Conservation (phyloP, 2,888 invertebrate species). For the Drepanosiphum platanoidis region DNA sequence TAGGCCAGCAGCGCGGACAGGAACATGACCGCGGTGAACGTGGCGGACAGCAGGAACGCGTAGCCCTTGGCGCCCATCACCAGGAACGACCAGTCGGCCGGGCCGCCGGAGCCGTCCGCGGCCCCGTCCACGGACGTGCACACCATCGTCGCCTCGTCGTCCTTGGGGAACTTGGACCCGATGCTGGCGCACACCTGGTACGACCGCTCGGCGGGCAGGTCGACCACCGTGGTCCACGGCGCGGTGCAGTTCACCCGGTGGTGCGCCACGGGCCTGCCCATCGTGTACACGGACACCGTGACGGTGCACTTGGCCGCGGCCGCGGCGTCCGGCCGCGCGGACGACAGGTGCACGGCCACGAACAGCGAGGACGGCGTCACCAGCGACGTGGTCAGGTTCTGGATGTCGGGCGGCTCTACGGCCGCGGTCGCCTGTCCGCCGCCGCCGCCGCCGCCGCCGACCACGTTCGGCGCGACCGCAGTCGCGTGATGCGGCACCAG, state of each 20-base stretch:
- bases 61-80: slow-evolving; percentile 36
- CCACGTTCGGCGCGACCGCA: slow-evolving; percentile 67
- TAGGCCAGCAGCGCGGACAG: slow-evolving; percentile 70
- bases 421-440: neutral
- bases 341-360: slow-evolving; percentile 70
- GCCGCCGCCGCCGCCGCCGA: slow-evolving; percentile 64
- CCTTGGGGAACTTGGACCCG: slow-evolving; percentile 52
- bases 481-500: slow-evolving; percentile 66
- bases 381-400: slow-evolving; percentile 39
- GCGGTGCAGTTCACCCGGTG: slow-evolving; percentile 74
- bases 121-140: slow-evolving; percentile 74
- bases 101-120: slow-evolving; percentile 68
- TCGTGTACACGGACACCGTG: slow-evolving; percentile 66
- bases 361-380: slow-evolving; percentile 68
- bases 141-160: slow-evolving; percentile 67
- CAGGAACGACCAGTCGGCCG: slow-evolving; percentile 36
- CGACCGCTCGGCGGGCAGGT: slow-evolving; percentile 72
- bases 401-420: slow-evolving; percentile 50
- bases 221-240: slow-evolving; percentile 73
- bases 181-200: slow-evolving; percentile 74
- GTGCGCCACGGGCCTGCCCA: slow-evolving; percentile 70
- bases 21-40: slow-evolving; percentile 69
- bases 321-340: neutral
- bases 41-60: slow-evolving; percentile 63
- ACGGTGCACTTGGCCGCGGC: slow-evolving; percentile 62